Conservation (phyloP, 2,888 invertebrate genomes). For the Elgonia sp. region DNA sequence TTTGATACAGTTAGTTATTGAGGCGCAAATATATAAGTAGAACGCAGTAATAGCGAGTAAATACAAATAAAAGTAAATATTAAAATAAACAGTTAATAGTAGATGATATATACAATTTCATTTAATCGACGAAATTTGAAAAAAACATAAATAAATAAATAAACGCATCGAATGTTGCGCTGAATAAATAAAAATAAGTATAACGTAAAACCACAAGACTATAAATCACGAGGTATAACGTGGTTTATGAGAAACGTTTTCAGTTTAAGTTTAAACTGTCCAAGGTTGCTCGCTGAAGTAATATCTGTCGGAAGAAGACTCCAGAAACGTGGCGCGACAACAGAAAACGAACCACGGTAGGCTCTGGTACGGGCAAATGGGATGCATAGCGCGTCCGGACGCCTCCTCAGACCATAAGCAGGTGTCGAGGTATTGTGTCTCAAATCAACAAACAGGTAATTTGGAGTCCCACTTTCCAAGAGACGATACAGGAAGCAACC, state of each 20-base stretch:
- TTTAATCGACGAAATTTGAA: too few relatives aligned
- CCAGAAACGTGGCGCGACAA: neutral
- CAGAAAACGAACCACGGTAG: neutral
- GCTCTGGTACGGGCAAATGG: neutral
- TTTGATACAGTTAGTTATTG: too few relatives aligned
- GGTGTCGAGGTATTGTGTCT: neutral
- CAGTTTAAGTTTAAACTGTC: neutral
- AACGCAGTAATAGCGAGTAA: too few relatives aligned
- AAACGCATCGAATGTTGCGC: too few relatives aligned
- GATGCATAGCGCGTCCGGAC: neutral
- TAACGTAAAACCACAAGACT: too few relatives aligned
- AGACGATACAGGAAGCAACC: slow-evolving; percentile 5
- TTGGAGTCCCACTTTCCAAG: neutral
- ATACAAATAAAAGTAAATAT: too few relatives aligned
- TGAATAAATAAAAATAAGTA: too few relatives aligned
- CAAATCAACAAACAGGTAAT: neutral
- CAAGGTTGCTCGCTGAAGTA: neutral
- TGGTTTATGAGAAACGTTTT: neutral
- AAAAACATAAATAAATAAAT: too few relatives aligned
- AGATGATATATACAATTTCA: too few relatives aligned
- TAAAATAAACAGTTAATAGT: too few relatives aligned
- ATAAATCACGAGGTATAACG: too few relatives aligned
- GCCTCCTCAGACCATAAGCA: neutral
- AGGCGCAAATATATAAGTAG: too few relatives aligned
- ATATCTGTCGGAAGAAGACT: neutral